Evolutionary conservation across 1,140 invertebrate genomes (phyloP).

Genomic region (Pomacea maculata): DNA sequence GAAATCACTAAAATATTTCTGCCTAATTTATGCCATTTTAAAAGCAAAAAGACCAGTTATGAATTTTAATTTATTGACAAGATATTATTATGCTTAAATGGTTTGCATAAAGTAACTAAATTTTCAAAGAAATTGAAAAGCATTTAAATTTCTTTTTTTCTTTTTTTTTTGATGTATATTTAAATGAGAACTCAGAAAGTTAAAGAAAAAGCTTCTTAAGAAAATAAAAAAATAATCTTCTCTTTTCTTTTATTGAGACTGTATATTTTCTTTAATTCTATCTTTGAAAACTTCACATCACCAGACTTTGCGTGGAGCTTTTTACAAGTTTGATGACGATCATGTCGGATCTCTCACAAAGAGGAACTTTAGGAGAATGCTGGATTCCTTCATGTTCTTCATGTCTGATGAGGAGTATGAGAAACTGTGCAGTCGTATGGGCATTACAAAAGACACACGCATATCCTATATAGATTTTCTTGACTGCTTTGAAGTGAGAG

Average conservation of each 20-base stretch:
- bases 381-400: conserved; percentile 60
- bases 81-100: too few species aligned
- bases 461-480: conserved; percentile 58
- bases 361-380: conserved; percentile 54
- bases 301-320: conserved; percentile 57
- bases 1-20: too few species aligned
- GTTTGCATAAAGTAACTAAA: too few species aligned
- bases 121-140: too few species aligned
- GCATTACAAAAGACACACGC: conserved; percentile 43
- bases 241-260: neutral
- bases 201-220: too few species aligned
- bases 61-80: too few species aligned
- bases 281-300: conserved; percentile 20
- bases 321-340: conserved; percentile 63
- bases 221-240: too few species aligned
- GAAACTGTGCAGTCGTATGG: conserved; percentile 53
- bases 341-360: conserved; percentile 56
- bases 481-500: conserved; percentile 53
- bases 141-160: too few species aligned
- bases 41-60: too few species aligned
- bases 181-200: too few species aligned
- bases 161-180: too few species aligned
- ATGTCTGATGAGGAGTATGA: conserved; percentile 59
- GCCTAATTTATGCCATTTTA: too few species aligned
- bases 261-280: neutral